Conservation (phyloP, 2,888 invertebrate species). For the Ecliptopera silaceata region DNA sequence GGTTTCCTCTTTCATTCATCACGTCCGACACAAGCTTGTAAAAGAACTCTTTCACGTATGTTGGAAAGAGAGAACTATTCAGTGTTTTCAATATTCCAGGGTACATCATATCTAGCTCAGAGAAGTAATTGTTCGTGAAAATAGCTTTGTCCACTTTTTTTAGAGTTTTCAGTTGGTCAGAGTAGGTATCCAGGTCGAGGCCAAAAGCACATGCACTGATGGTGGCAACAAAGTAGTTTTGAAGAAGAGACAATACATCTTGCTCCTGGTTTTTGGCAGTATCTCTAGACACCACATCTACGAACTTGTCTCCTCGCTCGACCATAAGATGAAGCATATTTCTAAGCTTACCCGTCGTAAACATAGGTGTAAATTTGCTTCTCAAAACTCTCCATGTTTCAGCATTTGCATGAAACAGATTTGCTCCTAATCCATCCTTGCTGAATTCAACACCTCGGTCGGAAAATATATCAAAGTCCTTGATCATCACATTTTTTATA, state of each 20-base stretch:
- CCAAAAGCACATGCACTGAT: too few species aligned
- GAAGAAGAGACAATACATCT: too few species aligned
- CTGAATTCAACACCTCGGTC: slow-evolving; percentile 47
- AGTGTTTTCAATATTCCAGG: slow-evolving; percentile 49
- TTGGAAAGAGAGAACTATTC: slow-evolving; percentile 45
- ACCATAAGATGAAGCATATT: slow-evolving; percentile 56
- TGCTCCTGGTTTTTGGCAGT: too few species aligned
- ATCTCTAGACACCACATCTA: slow-evolving; percentile 22
- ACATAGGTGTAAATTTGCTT: slow-evolving; percentile 52
- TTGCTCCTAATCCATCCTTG: slow-evolving; percentile 50
- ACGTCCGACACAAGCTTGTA: slow-evolving; percentile 42
- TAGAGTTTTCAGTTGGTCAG: too few species aligned
- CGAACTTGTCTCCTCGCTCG: slow-evolving; percentile 48
- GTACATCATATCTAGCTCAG: slow-evolving; percentile 52
- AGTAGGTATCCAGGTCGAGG: too few species aligned
- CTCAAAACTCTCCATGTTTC: too few species aligned
- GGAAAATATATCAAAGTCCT: slow-evolving; percentile 47
- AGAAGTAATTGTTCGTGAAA: slow-evolving; percentile 8
- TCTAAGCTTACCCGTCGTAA: slow-evolving; percentile 61
- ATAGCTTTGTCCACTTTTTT: too few species aligned
- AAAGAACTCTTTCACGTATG: slow-evolving; percentile 42
- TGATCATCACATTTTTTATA: slow-evolving; percentile 57
- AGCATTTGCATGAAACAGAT: slow-evolving; percentile 50
- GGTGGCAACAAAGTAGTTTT: too few species aligned
- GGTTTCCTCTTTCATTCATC: slow-evolving; percentile 46